Evolutionary conservation across 2,113 vertebrate species (phyloP), one percentile per base, ranked within the genome.

Genomic region (Pelobates fuscus): DNA sequence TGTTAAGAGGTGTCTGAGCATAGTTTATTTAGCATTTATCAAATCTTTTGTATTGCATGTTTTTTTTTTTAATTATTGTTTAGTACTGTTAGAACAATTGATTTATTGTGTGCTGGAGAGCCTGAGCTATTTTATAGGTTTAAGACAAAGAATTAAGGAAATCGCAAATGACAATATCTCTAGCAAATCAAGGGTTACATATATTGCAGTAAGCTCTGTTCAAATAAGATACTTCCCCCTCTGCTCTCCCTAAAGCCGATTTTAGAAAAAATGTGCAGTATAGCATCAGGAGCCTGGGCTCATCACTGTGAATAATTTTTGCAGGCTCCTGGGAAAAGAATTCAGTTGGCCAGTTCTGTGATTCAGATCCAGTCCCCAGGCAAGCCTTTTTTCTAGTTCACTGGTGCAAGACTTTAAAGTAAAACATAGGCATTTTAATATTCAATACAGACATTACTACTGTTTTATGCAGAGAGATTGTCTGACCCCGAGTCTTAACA

Each of bases 361-460:
- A 67, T 67, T 75, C 71, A 67, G 71, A 66, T 59, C 71, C 54
- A 67, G 52, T 75, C 71, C 71, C 71, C 63, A 75, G 71, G 63
- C 71, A 59, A 59, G 62, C 52, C 62, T 58, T 75, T 75, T 75
- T 75, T 74, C 71, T 75, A 75, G 63, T 75, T 75, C 71, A 75
- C 65, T 75, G 71, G 71, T 75, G 71, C 71, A 62, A 75, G 71
- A 75, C 71, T 75, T 75, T 67, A 75, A 75, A 75, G 71, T 75
- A 75, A 75, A 66, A 66, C 63, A 67, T 23, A 30, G 54, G 21
- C 30, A 74, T 74, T 67, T 74, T 75, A 75, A 75, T 67, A 75
- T 75, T 67, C 54, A 59, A 29, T 67, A 52, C 63, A 75, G 71
- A 21, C 63, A 59, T 29, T 59, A 59, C 63, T 58, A 41, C 65